Conservation (phyloP, 2,113 vertebrate species). For the Perognathus longimembris region DNA sequence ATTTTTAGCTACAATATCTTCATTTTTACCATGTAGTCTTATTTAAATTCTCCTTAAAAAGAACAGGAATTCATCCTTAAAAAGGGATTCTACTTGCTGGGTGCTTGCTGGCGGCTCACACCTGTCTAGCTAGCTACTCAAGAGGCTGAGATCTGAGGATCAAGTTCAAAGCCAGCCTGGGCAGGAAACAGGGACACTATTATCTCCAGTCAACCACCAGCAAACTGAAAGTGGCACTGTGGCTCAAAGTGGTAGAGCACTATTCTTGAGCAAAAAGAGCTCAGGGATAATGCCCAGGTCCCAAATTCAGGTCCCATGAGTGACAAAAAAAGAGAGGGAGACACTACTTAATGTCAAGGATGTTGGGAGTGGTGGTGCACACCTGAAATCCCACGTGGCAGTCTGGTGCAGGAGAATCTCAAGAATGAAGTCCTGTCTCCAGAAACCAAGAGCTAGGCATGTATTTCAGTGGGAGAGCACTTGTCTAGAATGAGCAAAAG, state of each 20-base stretch:
- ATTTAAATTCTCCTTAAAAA: not conserved
- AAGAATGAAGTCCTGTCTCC: not conserved
- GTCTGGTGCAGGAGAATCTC: not conserved
- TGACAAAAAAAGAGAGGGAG: too few species aligned
- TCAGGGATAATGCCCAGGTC: too few species aligned
- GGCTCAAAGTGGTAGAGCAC: too few species aligned
- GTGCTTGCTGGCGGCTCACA: too few species aligned
- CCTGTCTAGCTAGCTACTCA: too few species aligned
- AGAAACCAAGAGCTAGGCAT: not conserved
- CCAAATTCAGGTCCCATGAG: too few species aligned
- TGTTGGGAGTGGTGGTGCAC: not conserved
- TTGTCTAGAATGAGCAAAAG: not conserved
- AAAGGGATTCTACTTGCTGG: not conserved
- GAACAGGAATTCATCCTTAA: not conserved
- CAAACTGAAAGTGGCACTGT: too few species aligned
- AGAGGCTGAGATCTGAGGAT: too few species aligned
- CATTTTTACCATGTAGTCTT: not conserved
- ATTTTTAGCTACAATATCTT: not conserved
- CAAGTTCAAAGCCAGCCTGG: too few species aligned
- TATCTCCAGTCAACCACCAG: too few species aligned
- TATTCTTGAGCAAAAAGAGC: too few species aligned
- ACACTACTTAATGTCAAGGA: not conserved
- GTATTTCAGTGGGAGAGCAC: not conserved
- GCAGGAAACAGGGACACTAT: too few species aligned
- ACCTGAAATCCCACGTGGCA: not conserved